Conservation (phyloP, 1,140 invertebrate species). For the Calephelis virginiensis region DNA sequence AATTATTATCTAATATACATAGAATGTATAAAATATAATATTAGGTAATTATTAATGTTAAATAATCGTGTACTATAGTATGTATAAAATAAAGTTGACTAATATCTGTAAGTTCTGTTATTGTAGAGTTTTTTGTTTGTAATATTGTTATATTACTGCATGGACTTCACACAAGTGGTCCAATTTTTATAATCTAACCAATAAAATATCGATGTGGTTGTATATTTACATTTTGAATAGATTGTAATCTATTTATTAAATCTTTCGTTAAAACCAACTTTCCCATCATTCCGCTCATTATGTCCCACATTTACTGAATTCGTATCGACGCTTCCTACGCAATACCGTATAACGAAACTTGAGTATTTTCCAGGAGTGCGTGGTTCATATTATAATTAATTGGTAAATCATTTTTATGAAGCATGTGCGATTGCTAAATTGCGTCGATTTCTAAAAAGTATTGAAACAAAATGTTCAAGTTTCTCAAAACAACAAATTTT, state of each 20-base stretch:
- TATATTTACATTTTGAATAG: constrained; percentile 55
- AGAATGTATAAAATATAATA: constrained; percentile 72
- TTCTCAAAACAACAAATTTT: too few species aligned
- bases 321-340: neutral
- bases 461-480: too few species aligned
- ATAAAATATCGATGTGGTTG: constrained; percentile 78
- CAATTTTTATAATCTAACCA: constrained; percentile 78
- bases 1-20: constrained; percentile 75
- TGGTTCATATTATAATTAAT: too few species aligned
- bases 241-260: constrained; percentile 51
- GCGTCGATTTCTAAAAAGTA: too few species aligned
- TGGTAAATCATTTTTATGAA: too few species aligned
- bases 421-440: too few species aligned
- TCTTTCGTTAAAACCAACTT: constrained; percentile 62
- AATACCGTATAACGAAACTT: too few species aligned
- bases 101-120: constrained; percentile 77
- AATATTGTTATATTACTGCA: constrained; percentile 75
- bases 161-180: constrained; percentile 73
- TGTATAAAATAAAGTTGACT: constrained; percentile 78
- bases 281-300: constrained; percentile 42
- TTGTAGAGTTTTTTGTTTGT: constrained; percentile 77
- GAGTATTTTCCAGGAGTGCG: too few species aligned
- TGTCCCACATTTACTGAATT: constrained; percentile 1
- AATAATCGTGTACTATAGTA: constrained; percentile 74
- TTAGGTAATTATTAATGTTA: constrained; percentile 74